Conservation (phyloP, 1,140 invertebrate genomes). For the Pseudomyrmex flavicornis region DNA sequence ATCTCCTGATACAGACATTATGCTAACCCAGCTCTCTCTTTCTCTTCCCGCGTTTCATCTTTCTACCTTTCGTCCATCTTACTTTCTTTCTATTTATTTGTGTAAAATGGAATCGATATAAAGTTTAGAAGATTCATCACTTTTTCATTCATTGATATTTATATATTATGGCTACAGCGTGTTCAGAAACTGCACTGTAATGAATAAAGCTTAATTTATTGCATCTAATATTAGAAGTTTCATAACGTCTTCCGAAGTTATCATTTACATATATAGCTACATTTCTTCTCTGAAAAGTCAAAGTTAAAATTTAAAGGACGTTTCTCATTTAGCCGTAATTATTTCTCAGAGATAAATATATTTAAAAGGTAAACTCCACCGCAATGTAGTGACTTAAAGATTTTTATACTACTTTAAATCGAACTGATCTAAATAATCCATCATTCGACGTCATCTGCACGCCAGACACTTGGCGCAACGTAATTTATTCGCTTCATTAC, state of each 20-base stretch:
- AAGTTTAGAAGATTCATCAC: conserved; percentile 38
- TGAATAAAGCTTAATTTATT: background rate
- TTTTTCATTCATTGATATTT: background rate
- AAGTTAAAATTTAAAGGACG: conserved; percentile 6
- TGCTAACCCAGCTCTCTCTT: conserved; percentile 18
- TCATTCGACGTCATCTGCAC: conserved; percentile 38
- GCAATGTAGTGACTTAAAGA: conserved; percentile 12
- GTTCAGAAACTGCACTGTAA: background rate
- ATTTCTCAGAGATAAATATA: background rate
- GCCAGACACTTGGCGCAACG: conserved; percentile 20
- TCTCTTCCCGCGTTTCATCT: background rate
- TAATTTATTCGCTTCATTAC: conserved; percentile 57
- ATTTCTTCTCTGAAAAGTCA: too few relatives aligned
- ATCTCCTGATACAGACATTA: conserved; percentile 63
- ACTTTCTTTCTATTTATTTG: background rate
- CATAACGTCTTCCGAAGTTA: background rate
- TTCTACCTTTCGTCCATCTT: background rate
- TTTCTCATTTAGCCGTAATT: conserved; percentile 11
- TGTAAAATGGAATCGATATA: conserved; percentile 55
- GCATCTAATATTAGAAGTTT: background rate
- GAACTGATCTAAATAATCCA: conserved; percentile 39
- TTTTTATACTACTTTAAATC: conserved; percentile 32
- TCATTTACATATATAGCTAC: too few relatives aligned
- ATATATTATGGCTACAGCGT: background rate
- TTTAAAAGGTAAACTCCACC: background rate